Evolutionary conservation across 2,888 invertebrate species (phyloP).

Genomic region (Azorinus chamasolen): DNA sequence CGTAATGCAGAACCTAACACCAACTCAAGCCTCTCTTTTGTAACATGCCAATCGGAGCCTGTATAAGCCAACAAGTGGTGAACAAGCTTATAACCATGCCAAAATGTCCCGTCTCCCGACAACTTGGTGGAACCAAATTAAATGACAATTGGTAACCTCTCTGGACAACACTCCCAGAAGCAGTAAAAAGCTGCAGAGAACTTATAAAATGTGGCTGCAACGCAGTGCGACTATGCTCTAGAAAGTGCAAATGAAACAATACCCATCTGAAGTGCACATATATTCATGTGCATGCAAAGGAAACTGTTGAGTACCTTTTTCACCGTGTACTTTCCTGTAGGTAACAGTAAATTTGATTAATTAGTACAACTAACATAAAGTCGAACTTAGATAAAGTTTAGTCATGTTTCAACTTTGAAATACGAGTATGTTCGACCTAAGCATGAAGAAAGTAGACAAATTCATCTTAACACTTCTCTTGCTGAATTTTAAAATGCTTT

Average conservation of each 20-base stretch:
- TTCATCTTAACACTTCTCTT: too few species aligned
- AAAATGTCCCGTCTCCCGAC: conserved; percentile 13
- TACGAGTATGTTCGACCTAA: too few species aligned
- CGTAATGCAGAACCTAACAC: conserved; percentile 47
- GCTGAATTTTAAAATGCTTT: too few species aligned
- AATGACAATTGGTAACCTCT: conserved; percentile 17
- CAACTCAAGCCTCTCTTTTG: conserved; percentile 41
- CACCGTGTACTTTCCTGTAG: too few species aligned
- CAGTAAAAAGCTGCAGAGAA: conserved; percentile 30
- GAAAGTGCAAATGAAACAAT: conserved; percentile 2
- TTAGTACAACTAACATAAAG: too few species aligned
- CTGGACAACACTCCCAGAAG: conserved; percentile 35
- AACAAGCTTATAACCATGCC: neutral
- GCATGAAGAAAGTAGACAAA: too few species aligned
- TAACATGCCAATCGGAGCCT: conserved; percentile 26
- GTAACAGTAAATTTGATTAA: too few species aligned
- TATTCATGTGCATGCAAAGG: too few species aligned
- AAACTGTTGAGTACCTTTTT: too few species aligned
- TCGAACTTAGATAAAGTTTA: too few species aligned
- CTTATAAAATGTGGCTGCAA: conserved; percentile 41
- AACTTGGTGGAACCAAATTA: conserved; percentile 24
- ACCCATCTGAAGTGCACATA: conserved; percentile 5
- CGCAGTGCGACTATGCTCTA: conserved; percentile 9
- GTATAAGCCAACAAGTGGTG: neutral
- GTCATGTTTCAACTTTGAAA: too few species aligned